phyloP scores from a whole-genome alignment of 2,113 vertebrate genomes.

The Platysternon megacephalum region DNA sequence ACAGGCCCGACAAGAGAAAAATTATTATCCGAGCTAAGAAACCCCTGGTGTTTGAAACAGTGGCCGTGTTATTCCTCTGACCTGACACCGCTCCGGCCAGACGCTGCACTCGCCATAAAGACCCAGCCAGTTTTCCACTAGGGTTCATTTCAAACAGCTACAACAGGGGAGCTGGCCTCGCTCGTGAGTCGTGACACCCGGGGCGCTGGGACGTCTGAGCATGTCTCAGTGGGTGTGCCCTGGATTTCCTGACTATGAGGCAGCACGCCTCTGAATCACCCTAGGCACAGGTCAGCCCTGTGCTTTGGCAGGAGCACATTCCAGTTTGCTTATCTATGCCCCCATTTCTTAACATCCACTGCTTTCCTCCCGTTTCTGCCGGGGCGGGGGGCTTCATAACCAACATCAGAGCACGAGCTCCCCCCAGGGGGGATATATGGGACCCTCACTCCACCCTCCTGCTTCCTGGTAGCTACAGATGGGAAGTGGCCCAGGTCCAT shows the following conservation, averaged over 20 bases:
- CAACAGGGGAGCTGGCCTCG: rapidly evolving
- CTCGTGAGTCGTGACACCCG: not conserved
- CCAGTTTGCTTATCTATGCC: conserved; percentile 31
- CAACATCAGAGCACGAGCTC: not conserved
- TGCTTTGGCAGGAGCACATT: not conserved
- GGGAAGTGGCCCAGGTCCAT: not conserved
- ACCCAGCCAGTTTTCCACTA: not conserved
- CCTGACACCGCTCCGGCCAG: not conserved
- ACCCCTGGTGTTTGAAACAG: not conserved
- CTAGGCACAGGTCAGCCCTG: not conserved
- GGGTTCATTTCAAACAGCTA: not conserved
- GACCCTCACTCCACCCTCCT: not conserved
- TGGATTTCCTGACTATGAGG: not conserved
- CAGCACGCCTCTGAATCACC: conserved; percentile 36
- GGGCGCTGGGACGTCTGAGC: not conserved
- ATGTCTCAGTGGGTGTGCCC: not conserved
- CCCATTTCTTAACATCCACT: not conserved
- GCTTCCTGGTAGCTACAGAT: not conserved
- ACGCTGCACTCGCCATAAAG: not conserved
- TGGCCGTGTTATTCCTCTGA: not conserved
- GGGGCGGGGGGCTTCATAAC: not conserved
- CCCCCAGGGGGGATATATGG: not conserved
- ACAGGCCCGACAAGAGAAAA: not conserved
- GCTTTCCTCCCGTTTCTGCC: not conserved
- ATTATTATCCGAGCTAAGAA: not conserved